Evolutionary conservation across 2,113 vertebrate species (phyloP), one percentile per base, ranked within the genome.

Genomic region (Seriola quinqueradiata): DNA sequence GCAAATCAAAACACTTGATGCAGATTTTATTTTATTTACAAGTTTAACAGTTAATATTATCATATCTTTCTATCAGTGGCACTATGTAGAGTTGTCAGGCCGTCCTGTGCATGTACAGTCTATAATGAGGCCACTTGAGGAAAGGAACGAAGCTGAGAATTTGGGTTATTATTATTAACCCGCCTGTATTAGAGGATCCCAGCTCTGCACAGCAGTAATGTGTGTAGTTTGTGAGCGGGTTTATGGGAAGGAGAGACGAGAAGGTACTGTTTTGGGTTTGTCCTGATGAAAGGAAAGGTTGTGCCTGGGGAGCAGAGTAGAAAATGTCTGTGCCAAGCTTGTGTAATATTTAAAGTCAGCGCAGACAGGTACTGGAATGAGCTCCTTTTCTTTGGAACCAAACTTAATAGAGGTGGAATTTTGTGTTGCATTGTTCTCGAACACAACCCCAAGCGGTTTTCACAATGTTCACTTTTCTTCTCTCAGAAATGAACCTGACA

Each of bases 371-470:
- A 96, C 90, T 91, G 92, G 85, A 93, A 92, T 85, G 94, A 94
- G 94, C 92, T 91, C 75, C 84, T 89, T 93, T 83, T 94, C 90
- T 40, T 77, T 93, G 94, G 91, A 96, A 95, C 92, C 92, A 82
- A 69, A 94, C 89, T 93, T 96, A 95, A 96, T 96, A 95, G 94
- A 94, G 89, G 93, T 93, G 95, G 95, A 95, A 89, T 93, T 93
- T 93, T 90, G 94, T 92, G 95, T 95, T 59, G 80, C 90, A 93
- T 94, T 96, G 93, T 97, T 95, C 92, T 94, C 78, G 60, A 86
- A 91, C 93, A 82, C 88, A 91, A 91, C 94, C 93, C 57, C 76
- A 1, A 88, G 94, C 89, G 13, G 14, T 83, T 90, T 93, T 89
- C 87, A 71, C 82, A 89, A 83, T 84, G 63, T 88, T 85, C 74